phyloP scores from a whole-genome alignment of 1,140 invertebrate species.

The Scaptomyza montana region DNA sequence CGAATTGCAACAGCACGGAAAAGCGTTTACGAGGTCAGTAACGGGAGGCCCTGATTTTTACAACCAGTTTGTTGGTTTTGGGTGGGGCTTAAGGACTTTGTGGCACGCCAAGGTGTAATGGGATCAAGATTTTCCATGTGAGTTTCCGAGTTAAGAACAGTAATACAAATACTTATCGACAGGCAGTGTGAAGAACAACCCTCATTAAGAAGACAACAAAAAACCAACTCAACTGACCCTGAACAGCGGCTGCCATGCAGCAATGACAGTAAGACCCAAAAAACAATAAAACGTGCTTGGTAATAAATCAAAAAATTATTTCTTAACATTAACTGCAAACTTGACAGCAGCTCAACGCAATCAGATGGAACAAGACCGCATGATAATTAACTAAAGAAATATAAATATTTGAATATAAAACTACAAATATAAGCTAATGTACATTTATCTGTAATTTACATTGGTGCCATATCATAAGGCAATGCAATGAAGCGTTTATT shows the following conservation, averaged over 20 bases:
- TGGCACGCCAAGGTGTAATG: conserved; percentile 21
- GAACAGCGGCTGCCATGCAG: conserved; percentile 5
- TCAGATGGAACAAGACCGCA: conserved; percentile 36
- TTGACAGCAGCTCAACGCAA: conserved; percentile 28
- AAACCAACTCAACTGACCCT: conserved; percentile 21
- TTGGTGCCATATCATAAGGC: not conserved
- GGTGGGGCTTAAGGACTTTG: conserved; percentile 26
- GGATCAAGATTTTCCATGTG: conserved; percentile 40
- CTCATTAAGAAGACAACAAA: conserved; percentile 2
- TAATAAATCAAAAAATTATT: conserved; percentile 46
- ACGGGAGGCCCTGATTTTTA: conserved; percentile 41
- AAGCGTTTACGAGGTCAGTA: conserved; percentile 59
- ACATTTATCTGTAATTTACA: not conserved
- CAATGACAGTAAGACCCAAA: conserved; percentile 8
- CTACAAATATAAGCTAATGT: too few species aligned
- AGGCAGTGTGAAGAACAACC: not conserved
- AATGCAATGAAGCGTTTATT: conserved; percentile 38
- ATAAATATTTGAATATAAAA: not conserved
- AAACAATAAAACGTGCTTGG: conserved; percentile 38
- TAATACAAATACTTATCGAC: conserved; percentile 19
- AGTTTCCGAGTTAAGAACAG: conserved; percentile 22
- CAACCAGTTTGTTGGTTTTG: conserved; percentile 10
- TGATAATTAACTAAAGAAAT: conserved; percentile 42
- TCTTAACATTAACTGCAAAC: conserved; percentile 36
- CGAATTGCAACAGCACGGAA: conserved; percentile 14